These are phyloP conservation scores for Poecilia picta DNA, from an alignment of 2,797 vertebrate species.

Conservation along the genomic window DNA sequence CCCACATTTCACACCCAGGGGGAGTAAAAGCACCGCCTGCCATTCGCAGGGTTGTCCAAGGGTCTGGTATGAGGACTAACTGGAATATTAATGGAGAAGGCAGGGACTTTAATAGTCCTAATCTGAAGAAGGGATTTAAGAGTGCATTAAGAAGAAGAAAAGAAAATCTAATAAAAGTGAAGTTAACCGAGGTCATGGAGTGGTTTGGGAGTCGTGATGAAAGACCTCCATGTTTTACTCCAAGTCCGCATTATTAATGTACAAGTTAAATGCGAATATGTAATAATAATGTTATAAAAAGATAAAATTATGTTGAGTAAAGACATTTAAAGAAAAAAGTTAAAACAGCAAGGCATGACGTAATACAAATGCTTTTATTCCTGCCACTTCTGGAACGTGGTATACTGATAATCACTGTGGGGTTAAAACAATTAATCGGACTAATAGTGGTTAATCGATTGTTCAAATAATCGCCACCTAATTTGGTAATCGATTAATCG, in stretches of 20 bases:
- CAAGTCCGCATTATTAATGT: not conserved
- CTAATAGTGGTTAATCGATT: no score
- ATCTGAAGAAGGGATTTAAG: conserved; percentile 11
- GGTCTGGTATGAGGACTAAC: conserved; percentile 28
- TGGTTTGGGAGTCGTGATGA: not conserved
- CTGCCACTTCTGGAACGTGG: not conserved
- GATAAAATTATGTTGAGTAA: not conserved
- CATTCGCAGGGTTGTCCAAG: conserved; percentile 50
- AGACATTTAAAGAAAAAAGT: not conserved
- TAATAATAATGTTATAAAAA: not conserved
- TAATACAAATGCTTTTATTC: not conserved
- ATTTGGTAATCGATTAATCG: no score
- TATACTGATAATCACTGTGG: not conserved
- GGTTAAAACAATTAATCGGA: no score
- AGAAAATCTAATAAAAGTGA: not conserved
- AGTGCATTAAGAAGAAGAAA: not conserved
- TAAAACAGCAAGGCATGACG: not conserved
- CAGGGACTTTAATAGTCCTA: conserved; percentile 13
- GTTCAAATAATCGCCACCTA: no score
- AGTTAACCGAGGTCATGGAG: not conserved
- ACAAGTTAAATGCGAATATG: not conserved
- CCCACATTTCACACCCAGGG: conserved; percentile 64
- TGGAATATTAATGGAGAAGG: conserved; percentile 31
- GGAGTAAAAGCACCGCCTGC: conserved; percentile 63
- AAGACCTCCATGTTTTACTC: not conserved